Evolutionary conservation across 2,888 invertebrate genomes (phyloP), one percentile per base, ranked within the genome.

Genomic region (Cantharis rufa): DNA sequence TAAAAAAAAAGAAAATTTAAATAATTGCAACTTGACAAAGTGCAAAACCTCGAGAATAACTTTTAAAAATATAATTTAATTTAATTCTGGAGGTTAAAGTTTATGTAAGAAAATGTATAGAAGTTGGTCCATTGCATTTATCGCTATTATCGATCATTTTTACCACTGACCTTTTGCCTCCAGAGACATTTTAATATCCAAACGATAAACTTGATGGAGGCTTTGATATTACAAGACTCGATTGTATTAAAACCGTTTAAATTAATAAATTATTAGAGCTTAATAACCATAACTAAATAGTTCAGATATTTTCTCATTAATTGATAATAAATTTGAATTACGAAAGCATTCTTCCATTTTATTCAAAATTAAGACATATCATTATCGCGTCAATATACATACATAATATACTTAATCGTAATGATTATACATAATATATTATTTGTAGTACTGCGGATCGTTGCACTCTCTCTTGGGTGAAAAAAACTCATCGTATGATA

Each of bases 141-240:
- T 48, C 48, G 48, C 48, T 66, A 21, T 66, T 66, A 66, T 66
- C 64, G 64, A 66, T 66, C 64, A 18, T 21, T 66, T 21, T 66
- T 66, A 21, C 18, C 18, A 66, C 24, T 66, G 64, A 66, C 64
- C 64, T 66, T 66, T 66, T 66, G 64, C 64, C 64, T 66, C 64
- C 24, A 66, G 64, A 66, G 21, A 66, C 24, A 21, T 16, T 48
- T 48, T 48, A 48, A 48, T 48, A 48, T n/a, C 48, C 48, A 13
- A 48, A 48, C 16, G 64, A 66, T 66, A 66, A 66, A 66, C 64
- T 66, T 66, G 24, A 66, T 48, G 48, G n/a, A 48, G 48, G 48
- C 48, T n/a, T 48, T n/a, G 48, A 48, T 48, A 48, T 7, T 48
- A 11, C 48, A 48, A 48, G 48, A n/a, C 48, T 48, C n/a, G 48